Base-by-base conservation (phyloP, 2,797 vertebrate species). In the Pangasius larnaudii region DNA sequence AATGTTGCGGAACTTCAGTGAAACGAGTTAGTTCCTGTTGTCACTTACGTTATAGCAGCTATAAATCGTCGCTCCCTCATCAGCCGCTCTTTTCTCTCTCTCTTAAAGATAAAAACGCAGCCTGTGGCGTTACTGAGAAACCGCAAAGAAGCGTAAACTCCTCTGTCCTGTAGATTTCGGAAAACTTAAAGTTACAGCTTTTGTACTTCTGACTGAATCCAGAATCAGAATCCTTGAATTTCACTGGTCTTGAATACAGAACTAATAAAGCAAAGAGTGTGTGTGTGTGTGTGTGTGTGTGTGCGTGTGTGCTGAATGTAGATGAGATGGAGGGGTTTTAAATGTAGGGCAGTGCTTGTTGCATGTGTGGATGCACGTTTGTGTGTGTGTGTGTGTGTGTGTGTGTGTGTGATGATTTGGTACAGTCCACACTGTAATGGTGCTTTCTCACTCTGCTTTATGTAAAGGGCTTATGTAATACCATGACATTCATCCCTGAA, bases 391-490 rank as follows among this genome's bases (percentile, higher is more conserved):
- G 79, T 88, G 61, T 81, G 69, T 91, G 88, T 79, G 51, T 80
- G 42, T 85, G 82, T 84, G 58, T 77, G 63, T 53, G 30, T 87
- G 89, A 36, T 58, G 65, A 94, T 95, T 95, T 91, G 88, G 94
- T 96, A 95, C 95, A 96, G 93, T 86, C 71, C 58, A 65, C 33
- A 88, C 63, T 88, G 85, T 74, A 93, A 93, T 93, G 92, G 92
- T 94, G 81, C 90, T 69, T 65, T 82, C 58, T 88, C 51, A 72
- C 53, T 88, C 36, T 75, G 90, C 88, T 87, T 91, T 95, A 95
- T 93, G 92, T 95, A 96, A 95, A 95, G 94, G 91, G 89, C 92
- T 96, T 96, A 96, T 90, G 93, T 96, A 96, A 96, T 92, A 93
- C 92, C 90, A 93, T 92, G 94, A 93, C 93, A 90, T 91, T 94